Evolutionary conservation across 2,888 invertebrate genomes (phyloP), one percentile per base, ranked within the genome.

Genomic region (Punctoribates punctum): DNA sequence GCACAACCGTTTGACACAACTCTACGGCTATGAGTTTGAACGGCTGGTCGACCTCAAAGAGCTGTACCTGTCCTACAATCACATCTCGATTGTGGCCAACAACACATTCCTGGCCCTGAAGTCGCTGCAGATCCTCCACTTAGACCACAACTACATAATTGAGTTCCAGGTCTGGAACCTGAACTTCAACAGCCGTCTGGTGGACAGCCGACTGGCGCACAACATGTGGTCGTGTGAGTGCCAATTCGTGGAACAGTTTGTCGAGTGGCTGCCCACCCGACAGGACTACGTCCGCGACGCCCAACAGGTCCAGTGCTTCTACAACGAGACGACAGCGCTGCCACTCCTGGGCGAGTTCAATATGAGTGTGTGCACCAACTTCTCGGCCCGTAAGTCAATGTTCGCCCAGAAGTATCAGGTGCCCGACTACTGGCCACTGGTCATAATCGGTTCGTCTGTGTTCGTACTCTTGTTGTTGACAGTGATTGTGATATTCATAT

Each of bases 21-120:
- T 93, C 62, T 88, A 89, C 82, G 92, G 93, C 54, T 90, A 89
- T 84, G 92, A 93, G 84, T 91, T 93, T 84, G 90, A 91, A 82
- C 90, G 91, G 25, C 85, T 93, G 79, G 90, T 90, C 76, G 88
- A 88, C 82, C 85, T 93, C 78, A 86, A 87, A 73, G 90, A 90
- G 82, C 85, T 93, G 23, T 89, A 90, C 82, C 86, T 93, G 77
- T 90, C 92, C 81, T 87, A 90, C 81, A 93, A 93, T 82, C 87
- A 88, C 78, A 89, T 93, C 70, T 85, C 88, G 75, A 85, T 86
- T 70, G 89, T 93, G 73, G 88, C 88, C 77, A 91, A 91, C 83
- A 87, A 87, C 78, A 91, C 91, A 80, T 92, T 93, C 82, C 84
- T 85, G 75, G 87, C 88, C 67, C 86, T 92, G 83, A 84, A 87